Base-by-base conservation (phyloP, 2,888 invertebrate genomes). In the Nomada ruficornis region DNA sequence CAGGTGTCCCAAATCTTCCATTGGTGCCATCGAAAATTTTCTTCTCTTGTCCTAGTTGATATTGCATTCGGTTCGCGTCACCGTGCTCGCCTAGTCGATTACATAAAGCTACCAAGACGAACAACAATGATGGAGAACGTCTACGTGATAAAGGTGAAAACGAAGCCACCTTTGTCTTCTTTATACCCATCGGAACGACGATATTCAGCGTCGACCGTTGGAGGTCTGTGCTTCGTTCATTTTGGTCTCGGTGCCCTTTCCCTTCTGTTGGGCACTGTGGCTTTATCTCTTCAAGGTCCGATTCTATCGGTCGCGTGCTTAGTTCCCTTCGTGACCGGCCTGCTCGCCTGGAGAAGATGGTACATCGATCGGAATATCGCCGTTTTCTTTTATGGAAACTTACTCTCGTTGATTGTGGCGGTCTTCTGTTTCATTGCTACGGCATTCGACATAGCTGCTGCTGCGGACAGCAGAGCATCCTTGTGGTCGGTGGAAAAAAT, bases 191-290 rank as follows among this genome's bases (percentile, higher is more conserved):
- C 96, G 0, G 96, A 96, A 91, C 93, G 96, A 84, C 94, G 96
- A 73, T 96, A 96, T 89, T 96, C 96, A 0, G 96, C 96, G 0
- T 96, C 96, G 0, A 96, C 96, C 0, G 96, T 96, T 0, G 95
- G 96, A 4, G 96, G 96, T 0, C 90, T 96, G 54, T 95, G 96
- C 2, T 95, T 96, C 92, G 95, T 96, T 0, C 96, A 96, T 87
- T 94, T 96, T 11, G 95, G 95, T 0, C 94, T 96, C n/a, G 95
- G 95, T 0, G 93, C 94, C 0, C 95, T 95, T 0, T 95, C 95
- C 1, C 94, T 96, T 62, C 90, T 96, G 0, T 94, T 96, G 68
- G 95, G 95, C 0, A 95, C 95, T 72, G 89, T 96, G 20, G 95
- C 95, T 1, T 64, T 82, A n/a, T 89, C 89, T 15, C 69, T 89